These are phyloP conservation scores for Tinamus major DNA, from an alignment of 2,797 vertebrate genomes.

Conservation along the genomic window DNA sequence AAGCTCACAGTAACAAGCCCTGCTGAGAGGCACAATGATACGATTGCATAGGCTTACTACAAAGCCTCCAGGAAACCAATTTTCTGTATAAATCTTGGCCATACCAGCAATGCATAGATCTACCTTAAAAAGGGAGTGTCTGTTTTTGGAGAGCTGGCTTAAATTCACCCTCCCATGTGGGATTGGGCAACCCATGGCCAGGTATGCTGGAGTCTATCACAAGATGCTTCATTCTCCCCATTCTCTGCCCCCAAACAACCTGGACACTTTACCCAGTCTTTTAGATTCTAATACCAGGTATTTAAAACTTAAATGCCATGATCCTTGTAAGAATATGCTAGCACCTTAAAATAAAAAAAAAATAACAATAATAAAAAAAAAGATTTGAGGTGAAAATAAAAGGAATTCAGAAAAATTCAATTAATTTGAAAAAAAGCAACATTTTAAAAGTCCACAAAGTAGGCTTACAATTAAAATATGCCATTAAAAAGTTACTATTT, in stretches of 20 bases:
- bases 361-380: too few species aligned
- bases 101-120: background rate
- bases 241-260: background rate
- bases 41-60: background rate
- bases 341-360: background rate
- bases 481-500: background rate
- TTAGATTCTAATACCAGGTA: background rate
- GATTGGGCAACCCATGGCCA: background rate
- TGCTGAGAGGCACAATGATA: background rate
- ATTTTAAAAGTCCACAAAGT: background rate
- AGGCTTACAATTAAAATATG: background rate
- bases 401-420: background rate
- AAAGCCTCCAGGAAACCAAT: background rate
- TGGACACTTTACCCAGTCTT: background rate
- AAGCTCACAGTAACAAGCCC: background rate
- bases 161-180: background rate
- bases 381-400: background rate
- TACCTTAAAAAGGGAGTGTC: background rate
- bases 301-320: background rate
- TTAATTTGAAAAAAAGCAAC: background rate
- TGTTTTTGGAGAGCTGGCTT: background rate
- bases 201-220: accelerated
- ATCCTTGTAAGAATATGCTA: background rate
- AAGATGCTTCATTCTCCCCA: background rate
- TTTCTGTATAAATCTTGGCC: background rate